These are phyloP conservation scores for Ditylenchus dipsaci DNA, from an alignment of 1,140 invertebrate genomes.

Conservation along the genomic window DNA sequence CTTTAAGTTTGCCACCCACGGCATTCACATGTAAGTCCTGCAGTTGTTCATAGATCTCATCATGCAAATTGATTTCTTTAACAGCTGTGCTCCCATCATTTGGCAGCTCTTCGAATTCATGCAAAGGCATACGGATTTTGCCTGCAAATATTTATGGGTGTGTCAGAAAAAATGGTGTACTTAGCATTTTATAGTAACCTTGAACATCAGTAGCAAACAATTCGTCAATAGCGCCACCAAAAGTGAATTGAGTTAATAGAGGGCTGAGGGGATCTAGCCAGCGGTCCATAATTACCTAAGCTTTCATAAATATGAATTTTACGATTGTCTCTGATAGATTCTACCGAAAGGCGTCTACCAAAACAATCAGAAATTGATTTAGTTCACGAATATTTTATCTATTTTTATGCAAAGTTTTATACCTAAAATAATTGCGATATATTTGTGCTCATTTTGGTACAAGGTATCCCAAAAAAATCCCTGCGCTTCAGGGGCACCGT, in stretches of 20 bases:
- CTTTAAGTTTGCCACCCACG: constrained; percentile 1
- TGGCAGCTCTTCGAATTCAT: neutral
- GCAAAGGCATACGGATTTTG: neutral
- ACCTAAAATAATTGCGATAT: no score
- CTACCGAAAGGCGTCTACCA: no score
- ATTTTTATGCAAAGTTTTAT: no score
- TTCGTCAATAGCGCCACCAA: constrained; percentile 92
- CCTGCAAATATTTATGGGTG: neutral
- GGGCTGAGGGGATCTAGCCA: constrained; percentile 85
- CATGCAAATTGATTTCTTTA: neutral
- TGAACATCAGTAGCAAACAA: constrained; percentile 69
- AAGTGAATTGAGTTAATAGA: constrained; percentile 87
- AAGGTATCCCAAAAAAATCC: no score
- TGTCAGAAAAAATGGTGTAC: neutral
- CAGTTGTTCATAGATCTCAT: constrained; percentile 27
- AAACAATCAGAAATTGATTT: no score
- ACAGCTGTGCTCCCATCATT: neutral
- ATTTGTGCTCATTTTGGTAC: no score
- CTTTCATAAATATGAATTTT: no score
- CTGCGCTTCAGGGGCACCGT: no score
- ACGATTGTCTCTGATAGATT: no score
- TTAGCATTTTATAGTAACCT: constrained; percentile 11
- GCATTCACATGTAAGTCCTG: constrained; percentile 23
- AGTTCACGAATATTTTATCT: no score
- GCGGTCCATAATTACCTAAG: constrained; percentile 71